Base-by-base conservation (phyloP, 2,888 invertebrate genomes). In the Unio delphinus region DNA sequence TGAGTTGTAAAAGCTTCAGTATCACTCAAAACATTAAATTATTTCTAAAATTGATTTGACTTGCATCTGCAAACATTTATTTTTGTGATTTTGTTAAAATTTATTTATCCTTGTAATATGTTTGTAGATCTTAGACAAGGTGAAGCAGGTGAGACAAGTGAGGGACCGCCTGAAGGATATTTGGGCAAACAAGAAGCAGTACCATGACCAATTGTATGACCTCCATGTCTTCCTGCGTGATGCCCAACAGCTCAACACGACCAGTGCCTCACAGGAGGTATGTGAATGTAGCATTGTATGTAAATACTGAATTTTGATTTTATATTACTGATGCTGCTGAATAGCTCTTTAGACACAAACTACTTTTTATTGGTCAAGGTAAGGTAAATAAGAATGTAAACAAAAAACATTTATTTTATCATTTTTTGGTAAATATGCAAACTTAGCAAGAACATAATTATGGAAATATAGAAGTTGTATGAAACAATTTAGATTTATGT, bases 161-260 rank as follows among this genome's bases (percentile, higher is more conserved):
- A 95, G 96, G 90, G 98, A 99, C 87, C 96, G 96, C 91, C 92
- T 99, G 74, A 92, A 96, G 78, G 94, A 95, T 28, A 93, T 98
- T 90, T 92, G 98, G 89, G 94, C 96, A 81, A 93, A 98, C 87
- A 98, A 98, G 97, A 97, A 98, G 90, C 98, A 98, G 91, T 94
- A 98, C 91, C 98, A 99, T 96, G 98, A 99, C 91, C 98, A 99
- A 91, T 92, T 99, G 80, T 98, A 99, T 91, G 94, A 99, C 90
- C 92, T 97, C 84, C 97, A 98, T 91, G 95, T 96, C 90, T 98
- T 99, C 93, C 90, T 97, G 75, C 92, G 98, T 3, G 99, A 99
- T 91, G 96, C 96, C 20, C 96, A 96, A 86, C 95, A 96, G 89
- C 93, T 99, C 73, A 95, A 97, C 87, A 95, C 96, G 76, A 92